phyloP scores from a whole-genome alignment of 2,888 invertebrate genomes.

The Cactoblastis cactorum region DNA sequence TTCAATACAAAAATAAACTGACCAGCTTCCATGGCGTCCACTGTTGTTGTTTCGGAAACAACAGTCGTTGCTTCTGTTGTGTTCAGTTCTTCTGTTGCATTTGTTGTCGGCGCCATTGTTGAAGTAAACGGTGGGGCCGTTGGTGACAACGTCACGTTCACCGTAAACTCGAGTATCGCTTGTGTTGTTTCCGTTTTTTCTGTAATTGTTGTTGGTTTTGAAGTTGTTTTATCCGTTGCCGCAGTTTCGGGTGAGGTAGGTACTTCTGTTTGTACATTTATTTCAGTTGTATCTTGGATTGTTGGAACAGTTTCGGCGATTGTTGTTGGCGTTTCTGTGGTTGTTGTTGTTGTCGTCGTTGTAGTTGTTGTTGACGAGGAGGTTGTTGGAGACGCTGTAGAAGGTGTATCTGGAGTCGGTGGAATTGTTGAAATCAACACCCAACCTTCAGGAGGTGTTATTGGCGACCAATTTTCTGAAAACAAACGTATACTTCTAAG shows the following conservation, averaged over 20 bases:
- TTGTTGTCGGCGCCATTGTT: constrained; percentile 43
- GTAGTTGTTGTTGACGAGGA: constrained; percentile 30
- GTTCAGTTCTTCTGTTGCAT: constrained; percentile 37
- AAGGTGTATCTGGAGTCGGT: constrained; percentile 49
- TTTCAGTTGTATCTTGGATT: constrained; percentile 13
- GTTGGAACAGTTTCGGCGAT: constrained; percentile 18
- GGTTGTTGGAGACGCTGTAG: constrained; percentile 30
- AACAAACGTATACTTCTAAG: too few relatives aligned
- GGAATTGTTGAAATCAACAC: constrained; percentile 70
- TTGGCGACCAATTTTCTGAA: constrained; percentile 81
- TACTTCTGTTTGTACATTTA: constrained; percentile 17
- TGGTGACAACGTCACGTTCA: constrained; percentile 58
- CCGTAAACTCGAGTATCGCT: constrained; percentile 49
- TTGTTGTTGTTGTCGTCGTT: constrained; percentile 24
- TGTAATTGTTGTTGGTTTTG: constrained; percentile 20
- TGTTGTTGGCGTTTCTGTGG: constrained; percentile 17
- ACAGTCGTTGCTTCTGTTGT: constrained; percentile 9
- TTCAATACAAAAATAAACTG: background rate
- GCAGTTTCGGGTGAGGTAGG: constrained; percentile 18
- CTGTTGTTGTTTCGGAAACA: background rate
- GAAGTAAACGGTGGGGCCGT: constrained; percentile 40
- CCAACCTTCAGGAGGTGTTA: constrained; percentile 84
- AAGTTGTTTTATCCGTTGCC: constrained; percentile 3
- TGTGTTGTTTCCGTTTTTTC: constrained; percentile 23
- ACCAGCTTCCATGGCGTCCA: constrained; percentile 13